A percentile compares a stretch with the other conserved stretches of the same genome.
These are phyloP conservation scores for Ennomos erosarius DNA, from an alignment of 2,888 invertebrate species.

Conservation along the genomic window DNA sequence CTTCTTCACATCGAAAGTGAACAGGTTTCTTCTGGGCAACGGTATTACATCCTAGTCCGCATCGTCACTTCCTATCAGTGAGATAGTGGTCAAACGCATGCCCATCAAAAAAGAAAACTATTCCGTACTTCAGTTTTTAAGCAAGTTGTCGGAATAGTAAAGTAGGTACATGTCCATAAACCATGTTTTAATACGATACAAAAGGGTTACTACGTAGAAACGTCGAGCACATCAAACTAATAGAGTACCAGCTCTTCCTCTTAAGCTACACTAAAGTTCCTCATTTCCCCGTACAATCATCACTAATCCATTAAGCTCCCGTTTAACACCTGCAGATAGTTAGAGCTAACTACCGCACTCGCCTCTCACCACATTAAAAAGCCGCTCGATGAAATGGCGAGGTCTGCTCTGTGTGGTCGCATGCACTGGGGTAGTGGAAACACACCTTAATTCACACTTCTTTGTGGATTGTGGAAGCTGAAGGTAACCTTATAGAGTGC, in stretches of 20 bases:
- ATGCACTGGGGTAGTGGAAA: neutral
- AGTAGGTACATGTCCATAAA: neutral
- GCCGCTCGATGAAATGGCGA: slow-evolving; percentile 25
- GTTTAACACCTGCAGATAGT: slow-evolving; percentile 26
- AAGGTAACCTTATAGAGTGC: neutral
- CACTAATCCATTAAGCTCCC: slow-evolving; percentile 28
- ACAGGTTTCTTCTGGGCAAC: too few relatives aligned
- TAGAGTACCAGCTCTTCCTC: slow-evolving; percentile 2
- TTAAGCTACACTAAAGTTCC: slow-evolving; percentile 5
- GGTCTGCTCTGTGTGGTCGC: neutral
- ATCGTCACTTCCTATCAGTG: too few relatives aligned
- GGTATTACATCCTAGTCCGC: too few relatives aligned
- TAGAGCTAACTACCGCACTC: slow-evolving; percentile 21
- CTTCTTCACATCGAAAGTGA: too few relatives aligned
- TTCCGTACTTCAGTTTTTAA: too few relatives aligned
- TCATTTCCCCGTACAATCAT: slow-evolving; percentile 20
- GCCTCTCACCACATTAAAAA: slow-evolving; percentile 34
- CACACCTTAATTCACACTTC: slow-evolving; percentile 12
- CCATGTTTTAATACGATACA: too few relatives aligned
- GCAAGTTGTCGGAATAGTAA: too few relatives aligned
- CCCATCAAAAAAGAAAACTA: too few relatives aligned
- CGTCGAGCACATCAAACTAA: neutral
- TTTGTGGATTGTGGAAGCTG: neutral
- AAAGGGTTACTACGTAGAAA: neutral
- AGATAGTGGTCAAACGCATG: too few relatives aligned